phyloP scores from a whole-genome alignment of 2,888 invertebrate genomes.

The Tachystola acroxantha region DNA sequence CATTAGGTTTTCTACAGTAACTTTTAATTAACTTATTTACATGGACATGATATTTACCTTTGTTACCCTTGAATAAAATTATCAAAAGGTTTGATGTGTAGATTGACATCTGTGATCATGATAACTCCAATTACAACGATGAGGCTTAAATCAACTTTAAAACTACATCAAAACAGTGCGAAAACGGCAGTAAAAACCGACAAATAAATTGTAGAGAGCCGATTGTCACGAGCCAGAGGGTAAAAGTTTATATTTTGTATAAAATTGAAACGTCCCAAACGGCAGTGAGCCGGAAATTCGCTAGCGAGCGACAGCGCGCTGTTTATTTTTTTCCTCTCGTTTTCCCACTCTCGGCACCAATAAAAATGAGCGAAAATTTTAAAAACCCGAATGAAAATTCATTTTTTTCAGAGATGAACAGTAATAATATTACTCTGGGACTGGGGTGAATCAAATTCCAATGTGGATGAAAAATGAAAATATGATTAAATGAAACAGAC shows the following conservation, averaged over 20 bases:
- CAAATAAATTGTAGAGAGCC: slow-evolving; percentile 29
- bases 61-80: too few species aligned
- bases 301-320: slow-evolving; percentile 39
- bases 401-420: slow-evolving; percentile 14
- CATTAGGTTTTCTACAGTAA: too few species aligned
- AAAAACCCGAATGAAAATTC: slow-evolving; percentile 27
- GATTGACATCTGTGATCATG: neutral
- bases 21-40: too few species aligned
- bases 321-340: slow-evolving; percentile 49
- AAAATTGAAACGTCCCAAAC: slow-evolving; percentile 55
- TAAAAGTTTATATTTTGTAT: slow-evolving; percentile 47
- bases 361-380: slow-evolving; percentile 40
- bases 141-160: neutral
- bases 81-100: neutral
- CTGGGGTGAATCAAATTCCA: slow-evolving; percentile 11
- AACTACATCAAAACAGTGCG: neutral
- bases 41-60: too few species aligned
- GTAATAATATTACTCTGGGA: slow-evolving; percentile 11
- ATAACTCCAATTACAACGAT: neutral
- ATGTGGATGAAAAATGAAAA: slow-evolving; percentile 3
- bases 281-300: slow-evolving; percentile 59
- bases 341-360: slow-evolving; percentile 47
- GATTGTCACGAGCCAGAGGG: slow-evolving; percentile 35
- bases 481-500: neutral
- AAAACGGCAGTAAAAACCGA: neutral